Conservation (phyloP, 2,888 invertebrate genomes). For the Caenorhabditis sp. region DNA sequence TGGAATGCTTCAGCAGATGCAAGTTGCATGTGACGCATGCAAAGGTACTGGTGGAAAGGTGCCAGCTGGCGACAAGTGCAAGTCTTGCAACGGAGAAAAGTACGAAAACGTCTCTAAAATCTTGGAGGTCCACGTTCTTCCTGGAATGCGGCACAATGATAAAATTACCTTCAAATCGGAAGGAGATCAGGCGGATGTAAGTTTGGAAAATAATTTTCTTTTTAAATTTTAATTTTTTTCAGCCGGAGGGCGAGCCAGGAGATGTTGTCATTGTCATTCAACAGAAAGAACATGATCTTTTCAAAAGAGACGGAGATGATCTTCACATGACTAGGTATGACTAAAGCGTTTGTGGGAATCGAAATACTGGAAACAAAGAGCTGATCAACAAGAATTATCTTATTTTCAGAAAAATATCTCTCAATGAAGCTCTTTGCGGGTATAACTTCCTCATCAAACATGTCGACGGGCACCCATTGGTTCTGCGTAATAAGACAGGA, state of each 20-base stretch:
- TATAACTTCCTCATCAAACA: constrained; percentile 91
- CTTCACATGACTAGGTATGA: constrained; percentile 85
- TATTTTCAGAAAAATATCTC: constrained; percentile 85
- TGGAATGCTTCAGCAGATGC: constrained; percentile 86
- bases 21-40: constrained; percentile 85
- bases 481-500: constrained; percentile 90
- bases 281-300: constrained; percentile 90
- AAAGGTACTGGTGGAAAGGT: constrained; percentile 85
- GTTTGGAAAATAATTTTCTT: not conserved
- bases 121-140: constrained; percentile 90
- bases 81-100: constrained; percentile 91
- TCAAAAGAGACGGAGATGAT: constrained; percentile 89
- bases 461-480: constrained; percentile 91
- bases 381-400: too few relatives aligned
- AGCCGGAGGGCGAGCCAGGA: constrained; percentile 91
- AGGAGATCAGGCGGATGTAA: constrained; percentile 89
- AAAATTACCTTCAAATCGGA: constrained; percentile 92
- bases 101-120: constrained; percentile 91
- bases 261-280: constrained; percentile 93
- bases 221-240: constrained; percentile 78
- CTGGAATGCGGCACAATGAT: constrained; percentile 92
- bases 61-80: constrained; percentile 90
- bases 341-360: not conserved
- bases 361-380: too few relatives aligned
- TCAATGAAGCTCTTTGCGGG: constrained; percentile 94